Percentiles rank a stretch among this genome's conserved stretches.
These are phyloP conservation scores for Anastatus disparis DNA, from an alignment of 1,140 invertebrate genomes.

Conservation along the genomic window DNA sequence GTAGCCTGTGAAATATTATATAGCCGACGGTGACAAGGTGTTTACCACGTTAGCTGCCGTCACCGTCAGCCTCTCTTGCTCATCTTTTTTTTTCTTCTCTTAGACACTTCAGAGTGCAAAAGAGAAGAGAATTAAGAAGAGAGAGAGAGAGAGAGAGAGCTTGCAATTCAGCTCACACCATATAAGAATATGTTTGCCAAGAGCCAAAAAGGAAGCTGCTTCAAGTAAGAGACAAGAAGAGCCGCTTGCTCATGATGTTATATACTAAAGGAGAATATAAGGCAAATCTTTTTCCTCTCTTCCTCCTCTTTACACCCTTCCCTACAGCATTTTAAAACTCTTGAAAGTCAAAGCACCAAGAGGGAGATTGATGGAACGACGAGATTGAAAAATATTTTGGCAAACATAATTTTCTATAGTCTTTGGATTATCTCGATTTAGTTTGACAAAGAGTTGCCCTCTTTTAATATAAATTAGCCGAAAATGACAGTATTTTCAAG, in stretches of 20 bases:
- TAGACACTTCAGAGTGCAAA: not conserved
- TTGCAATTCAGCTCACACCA: not conserved
- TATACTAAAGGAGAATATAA: no score
- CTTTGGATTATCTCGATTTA: not conserved
- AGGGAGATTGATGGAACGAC: conserved; percentile 26
- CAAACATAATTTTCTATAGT: conserved; percentile 30
- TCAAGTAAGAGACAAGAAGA: no score
- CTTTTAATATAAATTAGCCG: not conserved
- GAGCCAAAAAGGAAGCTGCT: not conserved
- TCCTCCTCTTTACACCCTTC: no score
- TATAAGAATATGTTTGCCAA: conserved; percentile 30
- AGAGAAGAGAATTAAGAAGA: conserved; percentile 35
- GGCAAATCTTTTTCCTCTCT: no score
- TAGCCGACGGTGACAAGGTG: conserved; percentile 38
- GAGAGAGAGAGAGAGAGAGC: no score
- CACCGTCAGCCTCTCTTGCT: conserved; percentile 1
- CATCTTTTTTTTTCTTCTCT: not conserved
- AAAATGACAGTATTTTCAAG: not conserved
- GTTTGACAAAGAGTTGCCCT: no score
- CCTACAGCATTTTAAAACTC: no score
- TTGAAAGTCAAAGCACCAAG: conserved; percentile 16
- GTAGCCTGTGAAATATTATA: conserved; percentile 39
- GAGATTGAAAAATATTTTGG: conserved; percentile 36
- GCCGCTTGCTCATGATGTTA: no score
- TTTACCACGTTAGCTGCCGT: conserved; percentile 38